A percentile compares a stretch with the other conserved stretches of the same genome.
phyloP scores from a whole-genome alignment of 2,797 vertebrate species.

The Carapus acus region DNA sequence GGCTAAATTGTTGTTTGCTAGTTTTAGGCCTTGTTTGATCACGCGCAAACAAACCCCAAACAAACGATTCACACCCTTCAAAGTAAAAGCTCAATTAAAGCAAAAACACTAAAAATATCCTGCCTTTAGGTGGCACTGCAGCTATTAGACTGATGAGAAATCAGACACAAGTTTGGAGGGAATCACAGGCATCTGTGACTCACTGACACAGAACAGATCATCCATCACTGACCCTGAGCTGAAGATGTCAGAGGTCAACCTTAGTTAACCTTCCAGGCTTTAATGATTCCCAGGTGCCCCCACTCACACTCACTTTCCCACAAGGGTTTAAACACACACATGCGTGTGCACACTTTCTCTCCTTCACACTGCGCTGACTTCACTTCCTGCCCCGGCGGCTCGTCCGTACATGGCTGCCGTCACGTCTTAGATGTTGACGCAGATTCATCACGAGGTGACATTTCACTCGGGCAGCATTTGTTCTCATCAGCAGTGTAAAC shows the following conservation, averaged over 20 bases:
- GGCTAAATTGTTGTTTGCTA: too few species aligned
- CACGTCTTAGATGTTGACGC: slow-evolving; percentile 11
- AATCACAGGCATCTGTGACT: background rate
- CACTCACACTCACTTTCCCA: slow-evolving; percentile 23
- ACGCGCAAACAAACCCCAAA: too few species aligned
- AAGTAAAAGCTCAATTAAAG: too few species aligned
- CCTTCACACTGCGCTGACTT: slow-evolving; percentile 32
- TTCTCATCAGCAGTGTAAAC: slow-evolving; percentile 52
- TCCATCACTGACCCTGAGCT: slow-evolving; percentile 44
- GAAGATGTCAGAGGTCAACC: slow-evolving; percentile 35
- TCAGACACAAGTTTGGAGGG: too few species aligned
- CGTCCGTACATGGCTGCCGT: too few species aligned
- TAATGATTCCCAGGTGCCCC: slow-evolving; percentile 60
- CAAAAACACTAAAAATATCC: too few species aligned
- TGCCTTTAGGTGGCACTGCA: too few species aligned
- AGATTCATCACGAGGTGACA: slow-evolving; percentile 18
- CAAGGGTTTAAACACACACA: slow-evolving; percentile 11
- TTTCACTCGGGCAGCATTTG: slow-evolving; percentile 26
- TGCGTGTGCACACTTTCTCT: slow-evolving; percentile 11
- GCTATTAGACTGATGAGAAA: too few species aligned
- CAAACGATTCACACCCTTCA: too few species aligned
- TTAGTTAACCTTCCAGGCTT: slow-evolving; percentile 50
- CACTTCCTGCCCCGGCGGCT: slow-evolving; percentile 40
- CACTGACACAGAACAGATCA: slow-evolving; percentile 19
- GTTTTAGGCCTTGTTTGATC: too few species aligned